These are phyloP conservation scores for Heteromyza rotundicornis DNA, from an alignment of 2,888 invertebrate species.

Conservation along the genomic window DNA sequence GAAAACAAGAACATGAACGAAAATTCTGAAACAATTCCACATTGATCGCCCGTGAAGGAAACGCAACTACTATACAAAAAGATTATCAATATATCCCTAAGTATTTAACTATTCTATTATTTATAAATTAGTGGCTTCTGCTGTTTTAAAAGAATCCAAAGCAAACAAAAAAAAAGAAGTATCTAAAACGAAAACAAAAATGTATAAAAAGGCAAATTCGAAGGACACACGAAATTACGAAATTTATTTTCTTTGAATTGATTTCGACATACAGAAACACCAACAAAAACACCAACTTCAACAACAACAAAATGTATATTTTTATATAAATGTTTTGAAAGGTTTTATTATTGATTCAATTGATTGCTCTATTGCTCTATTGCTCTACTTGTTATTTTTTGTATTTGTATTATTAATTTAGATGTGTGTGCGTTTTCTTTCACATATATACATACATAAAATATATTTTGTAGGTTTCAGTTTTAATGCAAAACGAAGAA, in stretches of 20 bases:
- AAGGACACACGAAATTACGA: no score
- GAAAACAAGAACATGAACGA: no score
- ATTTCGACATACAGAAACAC: neutral
- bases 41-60: no score
- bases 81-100: constrained; percentile 3
- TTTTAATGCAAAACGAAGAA: neutral
- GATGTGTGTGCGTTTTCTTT: neutral
- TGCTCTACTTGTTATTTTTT: constrained; percentile 1
- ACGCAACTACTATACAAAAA: no score
- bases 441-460: neutral
- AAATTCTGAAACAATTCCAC: no score
- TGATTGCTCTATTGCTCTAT: neutral
- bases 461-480: neutral
- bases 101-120: constrained; percentile 16
- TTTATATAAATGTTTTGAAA: constrained; percentile 19
- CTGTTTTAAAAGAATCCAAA: no score
- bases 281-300: constrained; percentile 7
- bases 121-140: no score
- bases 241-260: no score
- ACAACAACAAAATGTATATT: constrained; percentile 16
- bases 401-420: constrained; percentile 13
- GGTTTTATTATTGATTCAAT: neutral
- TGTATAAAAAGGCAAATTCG: no score
- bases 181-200: no score
- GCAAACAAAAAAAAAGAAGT: no score